Evolutionary conservation across 2,888 invertebrate species (phyloP).

Genomic region (Drosophila seclusa): DNA sequence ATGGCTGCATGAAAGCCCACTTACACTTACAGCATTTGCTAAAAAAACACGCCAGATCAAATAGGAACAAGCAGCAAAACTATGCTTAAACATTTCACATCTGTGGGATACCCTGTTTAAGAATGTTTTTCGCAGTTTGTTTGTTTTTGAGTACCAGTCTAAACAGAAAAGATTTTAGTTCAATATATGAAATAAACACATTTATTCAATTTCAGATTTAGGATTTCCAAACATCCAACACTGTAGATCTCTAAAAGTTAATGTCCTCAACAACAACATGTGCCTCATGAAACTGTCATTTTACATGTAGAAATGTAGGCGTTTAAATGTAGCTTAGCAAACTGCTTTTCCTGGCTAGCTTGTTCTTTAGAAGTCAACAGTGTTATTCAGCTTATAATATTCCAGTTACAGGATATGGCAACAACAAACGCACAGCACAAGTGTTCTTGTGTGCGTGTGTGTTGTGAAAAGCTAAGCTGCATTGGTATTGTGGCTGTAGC

Average conservation of each 20-base stretch:
- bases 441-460: neutral
- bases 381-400: conserved; percentile 32
- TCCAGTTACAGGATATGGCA: conserved; percentile 41
- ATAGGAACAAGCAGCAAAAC: conserved; percentile 32
- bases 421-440: conserved; percentile 8
- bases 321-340: conserved; percentile 24
- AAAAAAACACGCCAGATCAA: conserved; percentile 56
- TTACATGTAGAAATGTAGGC: neutral
- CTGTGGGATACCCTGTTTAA: conserved; percentile 16
- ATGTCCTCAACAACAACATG: neutral
- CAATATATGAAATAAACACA: neutral
- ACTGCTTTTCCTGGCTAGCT: neutral
- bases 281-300: neutral
- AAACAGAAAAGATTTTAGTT: neutral
- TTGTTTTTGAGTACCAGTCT: neutral
- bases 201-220: neutral
- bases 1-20: conserved; percentile 75
- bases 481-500: conserved; percentile 23
- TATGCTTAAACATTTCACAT: neutral
- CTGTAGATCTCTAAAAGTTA: neutral
- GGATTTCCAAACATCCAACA: neutral
- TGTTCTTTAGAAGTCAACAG: conserved; percentile 15
- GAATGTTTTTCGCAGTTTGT: neutral
- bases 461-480: conserved; percentile 32
- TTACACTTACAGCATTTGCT: conserved; percentile 63